Conservation (phyloP, 2,113 vertebrate genomes). For the Myotis davidii region DNA sequence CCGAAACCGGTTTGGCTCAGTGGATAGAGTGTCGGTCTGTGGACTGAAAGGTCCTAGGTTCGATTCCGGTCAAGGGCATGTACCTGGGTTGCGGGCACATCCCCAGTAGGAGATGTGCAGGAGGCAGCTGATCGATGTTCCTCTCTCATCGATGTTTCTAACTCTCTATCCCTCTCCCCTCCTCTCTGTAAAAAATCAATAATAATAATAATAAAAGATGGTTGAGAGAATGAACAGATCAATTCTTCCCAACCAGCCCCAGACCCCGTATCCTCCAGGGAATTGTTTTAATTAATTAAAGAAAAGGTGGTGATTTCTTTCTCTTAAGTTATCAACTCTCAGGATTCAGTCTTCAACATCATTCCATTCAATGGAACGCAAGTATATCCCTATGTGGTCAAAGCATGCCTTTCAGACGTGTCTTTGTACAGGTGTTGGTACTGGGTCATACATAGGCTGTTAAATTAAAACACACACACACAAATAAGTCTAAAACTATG, state of each 20-base stretch:
- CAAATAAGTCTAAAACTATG: not conserved
- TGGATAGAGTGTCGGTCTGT: too few relatives aligned
- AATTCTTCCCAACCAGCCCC: not conserved
- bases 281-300: not conserved
- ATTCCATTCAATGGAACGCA: not conserved
- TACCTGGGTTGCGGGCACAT: too few relatives aligned
- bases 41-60: too few relatives aligned
- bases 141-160: too few relatives aligned
- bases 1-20: too few relatives aligned
- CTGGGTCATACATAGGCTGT: not conserved
- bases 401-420: too few relatives aligned
- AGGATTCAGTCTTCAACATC: not conserved
- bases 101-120: too few relatives aligned
- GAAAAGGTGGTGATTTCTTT: not conserved
- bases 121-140: too few relatives aligned
- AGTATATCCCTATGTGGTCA: not conserved
- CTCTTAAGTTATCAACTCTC: not conserved
- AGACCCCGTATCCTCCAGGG: not conserved
- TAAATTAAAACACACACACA: not conserved
- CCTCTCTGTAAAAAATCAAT: too few relatives aligned
- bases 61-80: too few relatives aligned
- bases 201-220: too few relatives aligned
- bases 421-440: not conserved
- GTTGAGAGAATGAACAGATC: not conserved
- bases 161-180: too few relatives aligned